A percentile compares a stretch with the other conserved stretches of the same genome.
phyloP scores from a whole-genome alignment of 1,140 invertebrate genomes.

The Sipha flava region DNA sequence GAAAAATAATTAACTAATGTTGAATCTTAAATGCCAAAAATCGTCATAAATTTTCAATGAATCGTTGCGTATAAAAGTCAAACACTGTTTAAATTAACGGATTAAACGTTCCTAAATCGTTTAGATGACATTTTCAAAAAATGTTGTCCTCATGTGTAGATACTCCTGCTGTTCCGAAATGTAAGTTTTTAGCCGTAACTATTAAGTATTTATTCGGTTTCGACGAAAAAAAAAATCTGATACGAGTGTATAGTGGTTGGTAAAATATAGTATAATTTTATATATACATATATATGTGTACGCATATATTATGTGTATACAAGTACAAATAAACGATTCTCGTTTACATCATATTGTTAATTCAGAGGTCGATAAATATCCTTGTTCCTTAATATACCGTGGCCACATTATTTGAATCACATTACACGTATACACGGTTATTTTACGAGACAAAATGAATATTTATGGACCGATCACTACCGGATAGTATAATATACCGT shows the following conservation, averaged over 20 bases:
- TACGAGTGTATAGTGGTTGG: too few relatives aligned
- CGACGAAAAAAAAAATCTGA: not conserved
- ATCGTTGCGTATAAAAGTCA: too few relatives aligned
- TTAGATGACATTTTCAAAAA: too few relatives aligned
- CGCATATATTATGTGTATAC: not conserved
- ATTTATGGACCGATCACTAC: not conserved
- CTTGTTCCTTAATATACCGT: not conserved
- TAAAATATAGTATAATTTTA: not conserved
- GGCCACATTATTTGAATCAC: not conserved
- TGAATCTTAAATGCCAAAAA: too few relatives aligned
- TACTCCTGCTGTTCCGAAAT: too few relatives aligned
- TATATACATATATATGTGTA: not conserved
- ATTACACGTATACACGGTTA: not conserved
- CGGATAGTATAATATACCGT: not conserved
- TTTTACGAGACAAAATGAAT: not conserved
- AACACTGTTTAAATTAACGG: too few relatives aligned
- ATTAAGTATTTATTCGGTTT: not conserved
- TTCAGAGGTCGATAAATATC: constrained; percentile 1
- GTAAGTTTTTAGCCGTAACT: too few relatives aligned
- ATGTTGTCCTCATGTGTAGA: too few relatives aligned
- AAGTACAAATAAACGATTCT: not conserved
- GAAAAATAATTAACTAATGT: too few relatives aligned
- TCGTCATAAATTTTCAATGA: too few relatives aligned
- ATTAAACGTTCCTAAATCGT: too few relatives aligned
- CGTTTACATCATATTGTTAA: not conserved